These are phyloP conservation scores for Piscicola geometra DNA, from an alignment of 2,888 invertebrate species.

Conservation along the genomic window DNA sequence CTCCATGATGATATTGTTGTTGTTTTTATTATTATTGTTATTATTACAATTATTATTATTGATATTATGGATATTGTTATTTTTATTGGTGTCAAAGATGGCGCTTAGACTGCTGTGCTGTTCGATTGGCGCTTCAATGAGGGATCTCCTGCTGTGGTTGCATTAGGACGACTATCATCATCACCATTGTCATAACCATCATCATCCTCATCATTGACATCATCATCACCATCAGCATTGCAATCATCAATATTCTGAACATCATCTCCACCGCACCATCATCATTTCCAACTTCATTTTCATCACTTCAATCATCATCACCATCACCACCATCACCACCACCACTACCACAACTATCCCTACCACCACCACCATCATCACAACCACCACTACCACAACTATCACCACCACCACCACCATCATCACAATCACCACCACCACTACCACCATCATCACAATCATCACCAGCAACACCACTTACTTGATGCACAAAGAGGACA, in stretches of 20 bases:
- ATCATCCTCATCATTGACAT: neutral
- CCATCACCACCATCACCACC: neutral
- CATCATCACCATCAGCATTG: neutral
- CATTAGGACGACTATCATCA: neutral
- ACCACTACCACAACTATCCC: neutral
- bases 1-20: no score
- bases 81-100: neutral
- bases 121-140: neutral
- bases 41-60: neutral
- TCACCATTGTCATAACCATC: neutral
- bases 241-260: no score
- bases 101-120: neutral
- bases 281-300: neutral
- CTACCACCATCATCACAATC: no score
- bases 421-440: no score
- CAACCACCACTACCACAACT: no score
- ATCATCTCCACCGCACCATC: no score
- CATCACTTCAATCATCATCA: neutral
- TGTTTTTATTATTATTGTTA: neutral
- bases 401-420: no score
- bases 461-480: no score
- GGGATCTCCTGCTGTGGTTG: neutral
- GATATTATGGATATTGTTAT: neutral
- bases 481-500: no score
- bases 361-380: no score